phyloP scores from a whole-genome alignment of 2,888 invertebrate species.

The Metacarcinus magister region DNA sequence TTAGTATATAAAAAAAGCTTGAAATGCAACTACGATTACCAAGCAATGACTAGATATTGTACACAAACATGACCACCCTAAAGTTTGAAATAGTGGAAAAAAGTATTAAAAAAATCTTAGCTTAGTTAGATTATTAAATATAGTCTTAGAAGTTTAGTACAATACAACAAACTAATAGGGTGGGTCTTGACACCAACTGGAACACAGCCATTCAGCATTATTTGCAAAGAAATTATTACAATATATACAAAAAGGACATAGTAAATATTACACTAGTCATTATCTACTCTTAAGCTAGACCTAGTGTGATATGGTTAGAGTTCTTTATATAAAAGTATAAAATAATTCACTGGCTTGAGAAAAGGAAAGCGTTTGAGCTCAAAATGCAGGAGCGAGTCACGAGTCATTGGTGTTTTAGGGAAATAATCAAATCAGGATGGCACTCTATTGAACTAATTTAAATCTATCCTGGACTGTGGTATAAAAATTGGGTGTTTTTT shows the following conservation, averaged over 20 bases:
- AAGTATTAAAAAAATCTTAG: neutral
- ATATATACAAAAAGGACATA: conserved; percentile 68
- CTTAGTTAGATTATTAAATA: neutral
- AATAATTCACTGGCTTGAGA: conserved; percentile 71
- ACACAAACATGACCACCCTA: conserved; percentile 72
- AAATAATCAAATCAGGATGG: conserved; percentile 60
- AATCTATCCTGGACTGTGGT: conserved; percentile 42
- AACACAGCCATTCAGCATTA: conserved; percentile 79
- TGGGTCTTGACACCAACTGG: conserved; percentile 33
- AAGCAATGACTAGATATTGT: conserved; percentile 78
- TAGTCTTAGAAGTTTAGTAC: neutral
- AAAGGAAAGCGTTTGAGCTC: neutral
- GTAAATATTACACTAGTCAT: conserved; percentile 62
- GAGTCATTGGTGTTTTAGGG: neutral
- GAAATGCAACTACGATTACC: conserved; percentile 72
- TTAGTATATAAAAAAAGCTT: conserved; percentile 77
- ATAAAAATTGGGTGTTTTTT: neutral
- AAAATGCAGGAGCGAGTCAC: neutral
- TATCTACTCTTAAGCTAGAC: conserved; percentile 55
- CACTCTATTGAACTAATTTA: conserved; percentile 60
- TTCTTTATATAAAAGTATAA: conserved; percentile 78
- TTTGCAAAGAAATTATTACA: conserved; percentile 66
- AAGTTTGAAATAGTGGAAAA: conserved; percentile 18
- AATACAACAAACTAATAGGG: conserved; percentile 52
- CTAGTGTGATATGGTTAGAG: conserved; percentile 76